Evolutionary conservation across 2,888 invertebrate genomes (phyloP).

Genomic region (Tetanocera ferruginea): DNA sequence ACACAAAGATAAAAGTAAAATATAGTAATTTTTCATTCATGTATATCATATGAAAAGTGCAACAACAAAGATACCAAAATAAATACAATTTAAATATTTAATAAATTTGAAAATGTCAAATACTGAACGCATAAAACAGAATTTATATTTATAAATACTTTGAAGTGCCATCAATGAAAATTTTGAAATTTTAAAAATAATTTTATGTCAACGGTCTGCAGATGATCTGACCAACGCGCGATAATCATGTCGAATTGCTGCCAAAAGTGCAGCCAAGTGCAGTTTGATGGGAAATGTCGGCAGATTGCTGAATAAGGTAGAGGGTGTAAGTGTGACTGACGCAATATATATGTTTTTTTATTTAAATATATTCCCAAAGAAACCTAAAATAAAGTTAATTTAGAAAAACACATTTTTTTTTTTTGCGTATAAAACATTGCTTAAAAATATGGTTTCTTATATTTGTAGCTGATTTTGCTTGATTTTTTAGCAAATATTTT

Average conservation of each 20-base stretch:
- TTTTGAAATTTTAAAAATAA: slow-evolving; percentile 37
- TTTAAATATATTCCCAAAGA: no score
- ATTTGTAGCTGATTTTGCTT: no score
- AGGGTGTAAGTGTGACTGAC: no score
- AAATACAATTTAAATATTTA: slow-evolving; percentile 49
- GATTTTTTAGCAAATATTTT: no score
- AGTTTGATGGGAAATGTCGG: not conserved
- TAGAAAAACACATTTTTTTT: no score
- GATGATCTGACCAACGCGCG: not conserved
- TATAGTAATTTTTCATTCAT: slow-evolving; percentile 53
- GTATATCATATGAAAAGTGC: slow-evolving; percentile 57
- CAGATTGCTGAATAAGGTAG: no score
- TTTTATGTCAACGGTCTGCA: slow-evolving; percentile 5
- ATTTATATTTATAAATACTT: slow-evolving; percentile 57
- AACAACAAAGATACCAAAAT: slow-evolving; percentile 36
- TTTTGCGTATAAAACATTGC: no score
- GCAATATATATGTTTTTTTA: no score
- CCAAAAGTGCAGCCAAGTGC: not conserved
- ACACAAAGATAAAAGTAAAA: no score
- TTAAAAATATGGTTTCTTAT: no score
- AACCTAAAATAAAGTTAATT: no score
- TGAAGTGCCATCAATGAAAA: slow-evolving; percentile 62
- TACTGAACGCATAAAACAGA: slow-evolving; percentile 49
- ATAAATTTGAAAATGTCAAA: slow-evolving; percentile 50
- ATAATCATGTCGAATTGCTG: slow-evolving; percentile 12